These are phyloP conservation scores for Rotaria sp. DNA, from an alignment of 2,888 invertebrate genomes.

Conservation along the genomic window DNA sequence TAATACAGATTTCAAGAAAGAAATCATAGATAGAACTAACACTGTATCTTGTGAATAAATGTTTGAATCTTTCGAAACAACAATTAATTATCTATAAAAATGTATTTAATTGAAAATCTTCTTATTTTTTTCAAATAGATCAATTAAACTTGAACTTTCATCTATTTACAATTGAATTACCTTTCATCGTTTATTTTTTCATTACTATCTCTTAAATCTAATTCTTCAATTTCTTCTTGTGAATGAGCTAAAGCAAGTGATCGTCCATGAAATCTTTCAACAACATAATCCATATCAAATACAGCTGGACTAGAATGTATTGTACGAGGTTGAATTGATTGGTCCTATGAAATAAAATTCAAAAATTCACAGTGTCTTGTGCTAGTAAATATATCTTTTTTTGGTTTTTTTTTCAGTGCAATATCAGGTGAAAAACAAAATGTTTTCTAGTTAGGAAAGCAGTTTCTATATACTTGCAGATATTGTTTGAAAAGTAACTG, in stretches of 20 bases:
- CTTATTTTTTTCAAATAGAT: too few relatives aligned
- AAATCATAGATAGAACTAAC: too few relatives aligned
- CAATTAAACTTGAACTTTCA: too few relatives aligned
- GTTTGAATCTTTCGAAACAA: too few relatives aligned
- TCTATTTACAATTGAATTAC: neutral
- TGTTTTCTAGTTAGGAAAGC: constrained; percentile 42
- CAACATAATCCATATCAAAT: constrained; percentile 53
- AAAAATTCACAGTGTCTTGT: neutral
- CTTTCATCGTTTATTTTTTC: constrained; percentile 25
- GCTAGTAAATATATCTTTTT: neutral
- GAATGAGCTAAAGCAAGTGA: constrained; percentile 50
- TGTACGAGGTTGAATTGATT: constrained; percentile 33
- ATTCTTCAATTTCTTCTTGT: constrained; percentile 50
- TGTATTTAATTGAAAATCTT: too few relatives aligned
- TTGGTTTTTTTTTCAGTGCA: constrained; percentile 48
- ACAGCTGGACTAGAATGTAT: constrained; percentile 54
- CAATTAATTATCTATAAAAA: too few relatives aligned
- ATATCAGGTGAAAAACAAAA: constrained; percentile 48
- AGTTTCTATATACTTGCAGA: neutral
- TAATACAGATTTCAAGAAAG: too few relatives aligned
- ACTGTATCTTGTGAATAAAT: too few relatives aligned
- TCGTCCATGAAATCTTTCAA: constrained; percentile 54
- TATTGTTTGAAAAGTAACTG: neutral
- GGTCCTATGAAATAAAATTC: neutral
- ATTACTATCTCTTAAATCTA: constrained; percentile 33